Base-by-base conservation (phyloP, 1,140 invertebrate genomes). In the Thaumatotibia leucotreta region DNA sequence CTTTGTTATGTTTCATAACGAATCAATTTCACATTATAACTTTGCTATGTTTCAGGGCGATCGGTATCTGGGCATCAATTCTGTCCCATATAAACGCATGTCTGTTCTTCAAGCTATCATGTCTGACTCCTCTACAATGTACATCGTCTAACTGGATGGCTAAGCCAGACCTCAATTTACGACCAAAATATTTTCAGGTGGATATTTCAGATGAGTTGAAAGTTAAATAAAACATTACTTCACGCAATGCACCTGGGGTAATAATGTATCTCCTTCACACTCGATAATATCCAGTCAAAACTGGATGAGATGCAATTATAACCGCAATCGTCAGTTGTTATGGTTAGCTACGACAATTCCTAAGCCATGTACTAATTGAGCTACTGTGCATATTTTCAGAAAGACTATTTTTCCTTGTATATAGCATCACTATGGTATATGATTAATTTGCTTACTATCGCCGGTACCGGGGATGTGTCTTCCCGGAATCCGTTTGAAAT, bases 401-500 rank as follows among this genome's bases (percentile, higher is more conserved):
- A 76, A 64, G 73, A 76, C 8, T 88, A 81, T 65, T 86, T 90
- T 58, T 72, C 85, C 0, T 63, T 89, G 1, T 91, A 92, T 72
- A 76, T 91, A 58, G 77, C 86, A 1, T 80, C 84, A 0, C 33
- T 91, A 10, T 92, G 89, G 86, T 91, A 90, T 58, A 84, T 91
- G 66, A 80, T 91, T 6, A 89, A 86, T 65, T 72, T 92, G 45
- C 64, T 91, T 8, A 90, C 90, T 0, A 92, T 86, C 23, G 90
- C 89, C 4, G 88, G 88, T 2, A 86, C 82, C 0, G 88, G 88
- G 6, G 86, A 91, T 52, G 87, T 92, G 0, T 79, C 85, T 0
- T 78, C 88, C 1, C 81, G 85, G 65, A 91, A 89, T 49, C 77
- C 83, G 39, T 86, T 88, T 27, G 88, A 91, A 89, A 81, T 89